Percentiles rank a stretch among this genome's conserved stretches.
Evolutionary conservation across 2,113 vertebrate genomes (phyloP).

Genomic region (Rostratula benghalensis): DNA sequence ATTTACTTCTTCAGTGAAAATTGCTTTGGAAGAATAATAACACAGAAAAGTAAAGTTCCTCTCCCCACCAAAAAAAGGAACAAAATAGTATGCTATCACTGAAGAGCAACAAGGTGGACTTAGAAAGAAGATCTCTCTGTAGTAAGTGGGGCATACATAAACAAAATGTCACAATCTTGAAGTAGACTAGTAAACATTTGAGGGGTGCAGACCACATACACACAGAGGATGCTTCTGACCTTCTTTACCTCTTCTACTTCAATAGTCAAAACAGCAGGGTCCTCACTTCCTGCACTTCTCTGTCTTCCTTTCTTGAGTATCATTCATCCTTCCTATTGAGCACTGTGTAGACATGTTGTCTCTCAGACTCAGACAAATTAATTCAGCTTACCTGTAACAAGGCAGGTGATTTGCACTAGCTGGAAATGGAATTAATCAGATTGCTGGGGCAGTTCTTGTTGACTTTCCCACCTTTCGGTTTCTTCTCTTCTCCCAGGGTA

Average conservation of each 20-base stretch:
- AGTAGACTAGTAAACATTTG: neutral
- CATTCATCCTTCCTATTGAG: neutral
- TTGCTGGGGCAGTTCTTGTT: neutral
- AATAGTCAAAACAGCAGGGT: neutral
- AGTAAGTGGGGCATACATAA: neutral
- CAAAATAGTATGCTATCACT: neutral
- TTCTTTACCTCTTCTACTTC: neutral
- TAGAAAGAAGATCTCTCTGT: neutral
- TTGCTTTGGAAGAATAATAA: neutral
- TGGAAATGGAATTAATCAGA: neutral
- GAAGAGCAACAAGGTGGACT: neutral
- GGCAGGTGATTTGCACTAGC: accelerated
- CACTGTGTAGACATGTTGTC: neutral
- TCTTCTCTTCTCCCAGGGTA: neutral
- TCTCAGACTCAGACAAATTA: neutral
- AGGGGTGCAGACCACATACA: neutral
- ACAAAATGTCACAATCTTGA: neutral
- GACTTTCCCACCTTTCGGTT: neutral
- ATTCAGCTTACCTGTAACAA: neutral
- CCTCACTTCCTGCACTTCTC: neutral
- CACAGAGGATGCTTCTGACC: neutral
- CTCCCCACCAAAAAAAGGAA: neutral
- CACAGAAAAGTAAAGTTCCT: neutral
- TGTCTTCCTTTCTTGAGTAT: neutral
- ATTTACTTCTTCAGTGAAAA: neutral